Evolutionary conservation across 1,140 invertebrate species (phyloP), one percentile per base, ranked within the genome.

Genomic region (Drosophila ananassae): DNA sequence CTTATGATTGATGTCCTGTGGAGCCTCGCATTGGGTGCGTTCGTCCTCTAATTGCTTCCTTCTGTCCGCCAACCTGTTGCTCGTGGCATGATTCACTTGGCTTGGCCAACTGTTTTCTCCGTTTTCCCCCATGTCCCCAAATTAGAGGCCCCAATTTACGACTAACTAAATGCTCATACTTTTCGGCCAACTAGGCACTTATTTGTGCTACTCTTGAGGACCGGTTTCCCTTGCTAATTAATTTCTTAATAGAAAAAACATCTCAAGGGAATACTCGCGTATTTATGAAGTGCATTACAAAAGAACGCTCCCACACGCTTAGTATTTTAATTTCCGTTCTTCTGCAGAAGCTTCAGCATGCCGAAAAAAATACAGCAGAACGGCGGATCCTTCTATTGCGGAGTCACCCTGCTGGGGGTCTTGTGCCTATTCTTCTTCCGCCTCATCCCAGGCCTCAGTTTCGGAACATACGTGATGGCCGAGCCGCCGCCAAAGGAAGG

Each of bases 1-100:
- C 61, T 56, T 59, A 87, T 87, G 82, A 87, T 87, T 89, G 85
- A 87, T 87, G 78, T 56, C 71, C 78, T 57, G 52, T 12, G 17
- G 81, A 6, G 75, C 30, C 25, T 34, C 61, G 58, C 74, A 58
- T 50, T 47, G 56, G 50, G 73, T 51, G 32, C 57, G 57, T 73
- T 17, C 54, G 25, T 28, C 37, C 39, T 51, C 69, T 73, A 73
- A 73, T 73, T 73, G 71, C 51, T 37, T 10, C 32, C 41, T 25
- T n/a, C 8, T 24, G 32, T 39, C 51, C n/a, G 4, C 8, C 41
- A 72, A 73, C 71, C 71, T 63, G 76, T 62, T 79, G 53, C 28
- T 57, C 22, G 57, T 55, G 34, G 17, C 28, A 71, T 53, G 47
- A 60, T 72, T 60, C 48, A 72, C 48, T 60, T 28, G 25, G 25